A percentile compares a stretch with the other conserved stretches of the same genome.
phyloP scores from a whole-genome alignment of 2,113 vertebrate genomes.

The Grammomys surdaster region DNA sequence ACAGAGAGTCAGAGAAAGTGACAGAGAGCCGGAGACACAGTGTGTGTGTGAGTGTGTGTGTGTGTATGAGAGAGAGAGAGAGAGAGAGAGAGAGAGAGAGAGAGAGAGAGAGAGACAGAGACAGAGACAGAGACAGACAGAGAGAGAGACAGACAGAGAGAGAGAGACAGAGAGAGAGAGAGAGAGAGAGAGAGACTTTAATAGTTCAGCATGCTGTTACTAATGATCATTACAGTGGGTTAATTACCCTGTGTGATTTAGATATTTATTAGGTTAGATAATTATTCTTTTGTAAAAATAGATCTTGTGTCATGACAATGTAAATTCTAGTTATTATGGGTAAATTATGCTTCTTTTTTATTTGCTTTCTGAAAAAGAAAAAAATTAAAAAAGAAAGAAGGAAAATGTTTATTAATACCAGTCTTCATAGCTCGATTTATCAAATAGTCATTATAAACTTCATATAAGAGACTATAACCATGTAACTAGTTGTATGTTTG shows the following conservation, averaged over 20 bases:
- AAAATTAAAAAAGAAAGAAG: neutral
- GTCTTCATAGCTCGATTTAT: neutral
- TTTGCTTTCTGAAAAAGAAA: neutral
- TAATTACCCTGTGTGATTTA: neutral
- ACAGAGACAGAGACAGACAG: too few relatives aligned
- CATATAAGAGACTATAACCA: neutral
- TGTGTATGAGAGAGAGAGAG: too few relatives aligned
- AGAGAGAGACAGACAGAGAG: neutral
- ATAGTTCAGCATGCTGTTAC: neutral
- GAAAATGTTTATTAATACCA: neutral
- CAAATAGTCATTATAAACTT: neutral
- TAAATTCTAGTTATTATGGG: neutral
- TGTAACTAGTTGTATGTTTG: neutral
- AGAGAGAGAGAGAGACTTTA: neutral
- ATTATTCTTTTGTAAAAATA: neutral
- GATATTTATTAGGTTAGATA: neutral
- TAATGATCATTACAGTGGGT: neutral
- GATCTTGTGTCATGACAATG: neutral
- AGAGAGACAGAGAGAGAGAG: neutral
- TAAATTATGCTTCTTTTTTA: neutral
- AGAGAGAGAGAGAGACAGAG: too few relatives aligned
- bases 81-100: neutral
- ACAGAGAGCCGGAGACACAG: too few relatives aligned
- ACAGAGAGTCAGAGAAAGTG: neutral
- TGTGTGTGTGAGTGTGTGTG: too few relatives aligned